These are phyloP conservation scores for Pocillopora damicornis DNA, from an alignment of 64 coral and sea anemone species.

Conservation along the genomic window DNA sequence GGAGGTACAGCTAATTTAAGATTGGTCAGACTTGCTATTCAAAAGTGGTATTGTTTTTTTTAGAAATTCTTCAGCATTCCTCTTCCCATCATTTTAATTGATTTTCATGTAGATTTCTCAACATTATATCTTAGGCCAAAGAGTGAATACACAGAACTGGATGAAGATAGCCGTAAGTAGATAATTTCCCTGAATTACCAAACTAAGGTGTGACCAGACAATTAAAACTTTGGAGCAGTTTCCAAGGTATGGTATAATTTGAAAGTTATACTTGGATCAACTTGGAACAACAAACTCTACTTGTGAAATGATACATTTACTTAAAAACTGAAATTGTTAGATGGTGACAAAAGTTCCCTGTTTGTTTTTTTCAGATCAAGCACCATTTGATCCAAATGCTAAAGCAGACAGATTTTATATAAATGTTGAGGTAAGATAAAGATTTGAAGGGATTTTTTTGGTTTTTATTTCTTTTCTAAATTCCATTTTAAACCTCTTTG, in stretches of 20 bases:
- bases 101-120: too few relatives aligned
- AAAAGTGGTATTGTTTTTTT: too few relatives aligned
- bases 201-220: background rate
- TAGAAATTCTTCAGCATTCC: too few relatives aligned
- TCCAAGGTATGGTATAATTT: background rate
- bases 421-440: constrained; percentile 85
- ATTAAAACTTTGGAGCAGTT: background rate
- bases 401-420: constrained; percentile 98
- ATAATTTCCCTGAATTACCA: background rate
- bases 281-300: too few relatives aligned
- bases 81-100: too few relatives aligned
- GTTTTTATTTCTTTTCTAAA: too few relatives aligned
- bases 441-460: too few relatives aligned
- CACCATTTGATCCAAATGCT: constrained; percentile 92
- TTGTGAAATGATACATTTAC: background rate
- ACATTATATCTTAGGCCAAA: constrained; percentile 65
- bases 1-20: too few relatives aligned
- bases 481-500: too few relatives aligned
- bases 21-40: too few relatives aligned
- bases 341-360: background rate
- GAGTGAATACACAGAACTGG: constrained; percentile 86
- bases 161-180: constrained; percentile 43
- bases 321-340: too few relatives aligned
- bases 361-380: constrained; percentile 78
- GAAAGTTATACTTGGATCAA: too few relatives aligned